Conservation (phyloP, 1,140 invertebrate species). For the Panulirus ornatus region DNA sequence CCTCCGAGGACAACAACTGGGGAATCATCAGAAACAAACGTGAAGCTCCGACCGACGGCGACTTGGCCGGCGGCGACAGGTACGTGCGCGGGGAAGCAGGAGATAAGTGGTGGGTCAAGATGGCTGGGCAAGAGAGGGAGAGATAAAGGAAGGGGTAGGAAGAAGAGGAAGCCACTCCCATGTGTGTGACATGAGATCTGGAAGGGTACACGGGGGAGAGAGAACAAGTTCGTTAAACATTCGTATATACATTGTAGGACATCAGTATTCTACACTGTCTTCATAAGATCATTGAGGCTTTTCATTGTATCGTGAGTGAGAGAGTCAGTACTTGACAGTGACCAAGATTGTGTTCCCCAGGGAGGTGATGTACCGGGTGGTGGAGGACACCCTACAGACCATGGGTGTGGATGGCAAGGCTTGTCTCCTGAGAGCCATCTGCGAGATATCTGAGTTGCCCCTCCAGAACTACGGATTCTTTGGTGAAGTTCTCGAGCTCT, state of each 20-base stretch:
- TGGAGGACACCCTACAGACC: constrained; percentile 1
- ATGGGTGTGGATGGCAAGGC: constrained; percentile 55
- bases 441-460: constrained; percentile 67
- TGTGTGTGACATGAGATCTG: too few species aligned
- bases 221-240: too few species aligned
- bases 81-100: neutral
- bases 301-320: too few species aligned
- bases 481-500: constrained; percentile 76
- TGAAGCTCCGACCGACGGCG: neutral
- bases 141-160: neutral
- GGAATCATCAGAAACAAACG: neutral
- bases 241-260: too few species aligned
- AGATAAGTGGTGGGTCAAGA: neutral
- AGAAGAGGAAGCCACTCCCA: too few species aligned
- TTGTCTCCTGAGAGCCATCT: constrained; percentile 62
- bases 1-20: constrained; percentile 12
- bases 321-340: too few species aligned
- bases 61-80: constrained; percentile 37
- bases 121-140: neutral
- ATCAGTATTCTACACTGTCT: too few species aligned
- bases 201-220: too few species aligned
- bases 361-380: constrained; percentile 30
- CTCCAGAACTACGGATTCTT: constrained; percentile 70
- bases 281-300: too few species aligned
- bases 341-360: neutral